phyloP scores from a whole-genome alignment of 2,888 invertebrate species.

The Apamea anceps region DNA sequence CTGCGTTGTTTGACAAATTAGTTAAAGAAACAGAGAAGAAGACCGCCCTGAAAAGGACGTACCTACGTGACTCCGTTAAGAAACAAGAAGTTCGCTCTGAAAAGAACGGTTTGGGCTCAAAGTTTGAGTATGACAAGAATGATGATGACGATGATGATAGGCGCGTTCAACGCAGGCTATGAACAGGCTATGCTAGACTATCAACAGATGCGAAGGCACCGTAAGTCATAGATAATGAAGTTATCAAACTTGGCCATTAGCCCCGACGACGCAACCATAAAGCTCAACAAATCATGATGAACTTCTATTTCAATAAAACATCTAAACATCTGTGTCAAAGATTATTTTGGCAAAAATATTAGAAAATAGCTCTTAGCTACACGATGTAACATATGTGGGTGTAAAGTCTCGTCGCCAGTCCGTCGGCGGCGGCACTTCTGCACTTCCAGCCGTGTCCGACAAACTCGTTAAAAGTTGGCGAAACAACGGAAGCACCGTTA shows the following conservation, averaged over 20 bases:
- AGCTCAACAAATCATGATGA: background rate
- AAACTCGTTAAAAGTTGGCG: slow-evolving; percentile 90
- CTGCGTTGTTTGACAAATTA: too few species aligned
- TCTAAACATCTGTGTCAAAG: slow-evolving; percentile 7
- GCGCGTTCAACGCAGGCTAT: background rate
- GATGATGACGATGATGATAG: too few species aligned
- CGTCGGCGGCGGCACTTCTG: slow-evolving; percentile 73
- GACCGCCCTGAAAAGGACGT: too few species aligned
- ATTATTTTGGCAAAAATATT: slow-evolving; percentile 40
- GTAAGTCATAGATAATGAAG: background rate
- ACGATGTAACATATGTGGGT: slow-evolving; percentile 76
- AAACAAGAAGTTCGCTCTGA: too few species aligned
- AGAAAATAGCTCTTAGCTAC: slow-evolving; percentile 39
- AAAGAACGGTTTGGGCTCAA: too few species aligned
- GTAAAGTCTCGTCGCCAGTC: slow-evolving; percentile 70
- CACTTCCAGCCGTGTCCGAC: slow-evolving; percentile 84
- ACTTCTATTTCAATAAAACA: background rate
- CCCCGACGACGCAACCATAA: background rate
- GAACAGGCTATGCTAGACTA: background rate
- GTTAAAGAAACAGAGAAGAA: too few species aligned
- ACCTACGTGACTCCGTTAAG: too few species aligned
- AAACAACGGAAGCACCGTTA: slow-evolving; percentile 86
- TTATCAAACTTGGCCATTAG: background rate
- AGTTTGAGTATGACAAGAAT: too few species aligned
- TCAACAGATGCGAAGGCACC: background rate